phyloP scores from a whole-genome alignment of 2,888 invertebrate genomes.

The Polyommatus iphigenia region DNA sequence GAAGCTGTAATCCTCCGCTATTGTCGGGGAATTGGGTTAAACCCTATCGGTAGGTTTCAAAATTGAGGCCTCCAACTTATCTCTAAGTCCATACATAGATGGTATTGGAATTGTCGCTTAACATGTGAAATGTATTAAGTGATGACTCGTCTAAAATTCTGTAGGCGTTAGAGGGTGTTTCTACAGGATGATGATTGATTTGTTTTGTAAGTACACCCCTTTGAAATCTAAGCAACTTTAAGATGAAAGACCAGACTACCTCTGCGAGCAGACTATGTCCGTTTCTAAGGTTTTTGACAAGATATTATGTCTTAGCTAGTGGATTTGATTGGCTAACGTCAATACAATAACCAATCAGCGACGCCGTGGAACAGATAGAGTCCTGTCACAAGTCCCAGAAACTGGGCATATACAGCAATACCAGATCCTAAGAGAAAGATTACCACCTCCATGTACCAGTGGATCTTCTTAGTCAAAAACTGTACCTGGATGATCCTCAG shows the following conservation, averaged over 20 bases:
- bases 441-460: too few species aligned
- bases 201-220: neutral
- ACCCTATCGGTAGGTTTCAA: conserved; percentile 5
- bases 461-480: neutral
- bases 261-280: too few species aligned
- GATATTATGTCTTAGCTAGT: too few species aligned
- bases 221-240: too few species aligned
- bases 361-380: too few species aligned
- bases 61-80: neutral
- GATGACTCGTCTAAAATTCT: neutral
- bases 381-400: too few species aligned
- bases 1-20: neutral
- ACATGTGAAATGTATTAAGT: neutral
- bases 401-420: too few species aligned
- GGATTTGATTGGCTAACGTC: too few species aligned
- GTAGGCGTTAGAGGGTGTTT: neutral
- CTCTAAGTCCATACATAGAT: neutral
- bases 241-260: neutral
- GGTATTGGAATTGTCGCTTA: neutral
- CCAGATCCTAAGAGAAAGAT: too few species aligned
- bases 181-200: neutral
- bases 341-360: too few species aligned
- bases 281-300: too few species aligned
- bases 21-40: conserved; percentile 2
- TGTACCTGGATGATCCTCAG: conserved; percentile 92